A percentile compares a stretch with the other conserved stretches of the same genome.
These are phyloP conservation scores for Prolemur simus DNA, from an alignment of 2,113 vertebrate species.

Conservation along the genomic window DNA sequence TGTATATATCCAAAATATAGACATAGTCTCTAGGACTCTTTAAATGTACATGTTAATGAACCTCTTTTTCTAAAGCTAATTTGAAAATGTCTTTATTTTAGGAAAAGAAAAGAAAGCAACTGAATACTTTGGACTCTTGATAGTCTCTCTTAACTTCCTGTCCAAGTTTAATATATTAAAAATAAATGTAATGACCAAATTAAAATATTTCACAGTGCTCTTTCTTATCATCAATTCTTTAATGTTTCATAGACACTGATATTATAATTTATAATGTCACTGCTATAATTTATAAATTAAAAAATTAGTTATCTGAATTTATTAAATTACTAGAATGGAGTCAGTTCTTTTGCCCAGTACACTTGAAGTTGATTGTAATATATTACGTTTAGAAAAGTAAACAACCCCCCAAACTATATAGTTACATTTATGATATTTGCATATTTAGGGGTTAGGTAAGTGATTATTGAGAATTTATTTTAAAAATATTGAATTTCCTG, in stretches of 20 bases:
- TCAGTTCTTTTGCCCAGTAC: not conserved
- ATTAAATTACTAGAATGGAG: not conserved
- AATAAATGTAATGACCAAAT: constrained; percentile 32
- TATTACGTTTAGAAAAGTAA: not conserved
- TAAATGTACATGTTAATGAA: constrained; percentile 9
- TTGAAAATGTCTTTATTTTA: constrained; percentile 57
- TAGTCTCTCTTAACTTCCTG: constrained; percentile 8
- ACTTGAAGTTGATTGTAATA: constrained; percentile 27
- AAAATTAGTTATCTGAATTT: not conserved
- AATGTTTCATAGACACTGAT: constrained; percentile 34
- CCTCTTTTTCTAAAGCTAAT: not conserved
- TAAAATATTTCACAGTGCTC: constrained; percentile 5
- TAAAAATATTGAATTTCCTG: constrained; percentile 83
- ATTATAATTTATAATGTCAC: constrained; percentile 16
- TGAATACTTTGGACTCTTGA: constrained; percentile 35
- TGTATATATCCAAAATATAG: not conserved
- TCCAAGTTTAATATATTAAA: constrained; percentile 44
- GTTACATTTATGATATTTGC: not conserved
- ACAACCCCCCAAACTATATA: not conserved
- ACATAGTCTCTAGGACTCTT: not conserved
- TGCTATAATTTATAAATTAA: constrained; percentile 32
- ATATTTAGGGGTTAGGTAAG: constrained; percentile 4
- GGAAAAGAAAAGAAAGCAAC: constrained; percentile 43
- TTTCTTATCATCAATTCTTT: constrained; percentile 27
- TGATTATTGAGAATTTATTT: constrained; percentile 80